phyloP scores from a whole-genome alignment of 2,888 invertebrate genomes.

The Apamea sordens region DNA sequence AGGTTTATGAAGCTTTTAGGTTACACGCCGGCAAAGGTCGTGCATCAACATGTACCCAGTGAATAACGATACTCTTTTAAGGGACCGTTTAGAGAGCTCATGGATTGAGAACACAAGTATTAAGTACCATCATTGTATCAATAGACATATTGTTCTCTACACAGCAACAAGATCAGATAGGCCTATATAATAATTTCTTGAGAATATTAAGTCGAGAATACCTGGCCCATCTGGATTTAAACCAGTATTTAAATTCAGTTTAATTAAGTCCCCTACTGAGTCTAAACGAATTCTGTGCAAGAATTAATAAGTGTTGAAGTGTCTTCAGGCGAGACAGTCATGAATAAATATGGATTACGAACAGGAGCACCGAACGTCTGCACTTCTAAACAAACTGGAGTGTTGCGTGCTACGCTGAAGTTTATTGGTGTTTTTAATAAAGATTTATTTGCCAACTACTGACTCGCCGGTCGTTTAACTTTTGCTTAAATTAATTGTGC shows the following conservation, averaged over 20 bases:
- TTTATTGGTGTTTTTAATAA: constrained; percentile 62
- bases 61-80: constrained; percentile 57
- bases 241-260: constrained; percentile 6
- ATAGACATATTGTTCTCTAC: constrained; percentile 18
- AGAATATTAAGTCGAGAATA: constrained; percentile 22
- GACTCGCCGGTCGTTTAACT: constrained; percentile 58
- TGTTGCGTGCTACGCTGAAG: constrained; percentile 54
- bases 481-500: constrained; percentile 51
- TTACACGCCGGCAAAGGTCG: constrained; percentile 77
- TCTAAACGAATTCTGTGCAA: constrained; percentile 8
- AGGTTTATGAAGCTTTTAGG: constrained; percentile 84
- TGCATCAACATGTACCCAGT: constrained; percentile 57
- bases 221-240: neutral
- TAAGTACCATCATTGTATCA: constrained; percentile 13
- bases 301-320: constrained; percentile 13
- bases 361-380: constrained; percentile 51
- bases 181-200: constrained; percentile 9
- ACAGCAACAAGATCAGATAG: constrained; percentile 21
- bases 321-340: constrained; percentile 42
- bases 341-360: constrained; percentile 53
- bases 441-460: constrained; percentile 61
- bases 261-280: constrained; percentile 8
- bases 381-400: constrained; percentile 45
- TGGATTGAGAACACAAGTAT: constrained; percentile 36
- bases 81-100: constrained; percentile 54